Base-by-base conservation (phyloP, 2,888 invertebrate species). In the Hydroisotoma schaefferi region DNA sequence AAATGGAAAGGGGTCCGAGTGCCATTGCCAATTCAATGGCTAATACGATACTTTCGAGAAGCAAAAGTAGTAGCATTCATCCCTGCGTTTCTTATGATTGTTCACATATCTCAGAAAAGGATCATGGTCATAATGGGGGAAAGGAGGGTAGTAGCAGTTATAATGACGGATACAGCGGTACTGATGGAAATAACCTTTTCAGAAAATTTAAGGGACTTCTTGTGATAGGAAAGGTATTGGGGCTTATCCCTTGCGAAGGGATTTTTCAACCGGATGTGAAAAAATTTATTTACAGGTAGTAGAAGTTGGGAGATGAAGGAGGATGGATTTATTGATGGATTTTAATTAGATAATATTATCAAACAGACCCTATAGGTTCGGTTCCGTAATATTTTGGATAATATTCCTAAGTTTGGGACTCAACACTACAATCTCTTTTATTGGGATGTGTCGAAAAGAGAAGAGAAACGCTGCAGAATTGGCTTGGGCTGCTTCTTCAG, bases 391-490 rank as follows among this genome's bases (percentile, higher is more conserved):
- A n/a, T n/a, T n/a, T n/a, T n/a, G n/a, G n/a, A n/a, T n/a, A n/a
- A n/a, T n/a, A n/a, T n/a, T n/a, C n/a, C n/a, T n/a, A n/a, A n/a
- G n/a, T n/a, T n/a, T 18, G 5, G 49, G 49, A 22, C 4, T 28
- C 4, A 49, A 49, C 20, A 4, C 6, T 8, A 3, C 28, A 3
- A 18, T 49, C 2, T 28, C 6, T 3, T 49, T 49, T 8, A 49
- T 49, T 18, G 49, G 49, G 23, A 49, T 27, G 28, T 49, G 27
- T 18, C 18, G 18, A 28, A 15, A 10, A n/a, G 4, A 6, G 5
- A 49, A 49, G 49, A 26, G 20, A 4, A 49, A 49, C 28, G 49
- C 49, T 49, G 27, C 49, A 15, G 49, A 49, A n/a, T 28, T 49
- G n/a, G 49, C 49, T 12, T 49, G 26, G 26, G 49, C 49, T 27